Conservation (phyloP, 2,888 invertebrate species). For the Criorhina ranunculi region DNA sequence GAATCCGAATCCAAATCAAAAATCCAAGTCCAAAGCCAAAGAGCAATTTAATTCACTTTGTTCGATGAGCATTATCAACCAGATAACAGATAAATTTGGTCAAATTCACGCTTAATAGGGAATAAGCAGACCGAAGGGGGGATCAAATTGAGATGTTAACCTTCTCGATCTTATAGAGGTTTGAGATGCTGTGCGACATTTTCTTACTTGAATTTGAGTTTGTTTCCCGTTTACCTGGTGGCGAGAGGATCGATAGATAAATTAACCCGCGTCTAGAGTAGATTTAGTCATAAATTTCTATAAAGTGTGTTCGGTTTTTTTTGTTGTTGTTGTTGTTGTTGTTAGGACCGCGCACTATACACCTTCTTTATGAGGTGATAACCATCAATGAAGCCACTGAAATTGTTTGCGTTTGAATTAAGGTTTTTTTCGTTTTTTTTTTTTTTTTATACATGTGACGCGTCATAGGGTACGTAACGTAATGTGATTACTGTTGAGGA, state of each 20-base stretch:
- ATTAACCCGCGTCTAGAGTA: constrained; percentile 55
- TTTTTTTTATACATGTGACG: background rate
- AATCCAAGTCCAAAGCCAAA: constrained; percentile 40
- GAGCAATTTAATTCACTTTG: constrained; percentile 84
- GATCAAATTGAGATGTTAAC: constrained; percentile 69
- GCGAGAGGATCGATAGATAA: constrained; percentile 46
- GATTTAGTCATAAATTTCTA: constrained; percentile 72
- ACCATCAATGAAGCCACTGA: constrained; percentile 85
- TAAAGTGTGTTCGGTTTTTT: too few species aligned
- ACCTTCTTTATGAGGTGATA: constrained; percentile 83
- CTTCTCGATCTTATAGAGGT: too few species aligned
- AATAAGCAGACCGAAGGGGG: constrained; percentile 51
- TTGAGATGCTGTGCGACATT: too few species aligned
- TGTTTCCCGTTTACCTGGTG: constrained; percentile 40
- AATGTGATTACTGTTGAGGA: too few species aligned
- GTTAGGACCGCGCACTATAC: constrained; percentile 22
- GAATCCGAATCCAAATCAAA: constrained; percentile 23
- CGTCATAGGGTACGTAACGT: too few species aligned
- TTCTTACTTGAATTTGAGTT: too few species aligned
- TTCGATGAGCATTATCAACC: constrained; percentile 84
- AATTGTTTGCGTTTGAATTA: constrained; percentile 80
- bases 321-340: too few species aligned
- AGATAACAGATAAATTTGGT: constrained; percentile 84
- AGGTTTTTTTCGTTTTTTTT: too few species aligned
- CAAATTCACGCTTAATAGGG: constrained; percentile 84